These are phyloP conservation scores for Hyles vespertilio DNA, from an alignment of 1,140 invertebrate genomes.

Conservation along the genomic window DNA sequence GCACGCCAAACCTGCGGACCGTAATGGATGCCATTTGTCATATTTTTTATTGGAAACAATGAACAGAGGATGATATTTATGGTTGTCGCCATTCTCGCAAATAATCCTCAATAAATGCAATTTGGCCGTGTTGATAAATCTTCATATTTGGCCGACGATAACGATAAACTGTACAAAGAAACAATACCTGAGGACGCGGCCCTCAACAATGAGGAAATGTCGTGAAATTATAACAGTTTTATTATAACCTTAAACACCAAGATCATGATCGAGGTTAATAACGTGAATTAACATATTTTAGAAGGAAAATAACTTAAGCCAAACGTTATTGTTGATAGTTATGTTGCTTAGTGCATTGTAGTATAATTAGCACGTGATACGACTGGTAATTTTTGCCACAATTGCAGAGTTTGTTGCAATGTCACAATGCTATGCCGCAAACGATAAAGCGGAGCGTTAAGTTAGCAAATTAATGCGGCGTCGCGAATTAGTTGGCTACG, in stretches of 20 bases:
- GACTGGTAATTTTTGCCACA: not conserved
- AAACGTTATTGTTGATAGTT: no score
- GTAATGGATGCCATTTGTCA: slow-evolving; percentile 51
- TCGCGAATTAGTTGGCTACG: slow-evolving; percentile 47
- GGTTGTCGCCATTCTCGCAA: slow-evolving; percentile 14
- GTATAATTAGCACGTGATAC: no score
- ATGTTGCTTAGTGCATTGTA: no score
- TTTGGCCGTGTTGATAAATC: slow-evolving; percentile 16
- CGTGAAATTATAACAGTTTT: slow-evolving; percentile 11
- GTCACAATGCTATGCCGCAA: slow-evolving; percentile 16
- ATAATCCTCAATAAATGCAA: slow-evolving; percentile 22
- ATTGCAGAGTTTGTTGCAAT: slow-evolving; percentile 9
- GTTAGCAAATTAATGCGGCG: slow-evolving; percentile 48
- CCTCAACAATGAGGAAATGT: slow-evolving; percentile 13
- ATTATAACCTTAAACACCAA: slow-evolving; percentile 12
- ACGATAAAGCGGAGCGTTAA: slow-evolving; percentile 34
- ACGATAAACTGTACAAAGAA: slow-evolving; percentile 16
- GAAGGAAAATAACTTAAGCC: no score
- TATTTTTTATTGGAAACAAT: slow-evolving; percentile 50
- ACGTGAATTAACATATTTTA: no score
- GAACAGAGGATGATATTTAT: slow-evolving; percentile 24
- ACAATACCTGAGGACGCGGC: slow-evolving; percentile 13
- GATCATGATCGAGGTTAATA: slow-evolving; percentile 10
- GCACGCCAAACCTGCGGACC: slow-evolving; percentile 46
- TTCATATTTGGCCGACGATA: slow-evolving; percentile 17